Percentiles rank a stretch among this genome's conserved stretches.
Evolutionary conservation across 2,797 vertebrate genomes (phyloP).

Genomic region (Monodelphis domestica): DNA sequence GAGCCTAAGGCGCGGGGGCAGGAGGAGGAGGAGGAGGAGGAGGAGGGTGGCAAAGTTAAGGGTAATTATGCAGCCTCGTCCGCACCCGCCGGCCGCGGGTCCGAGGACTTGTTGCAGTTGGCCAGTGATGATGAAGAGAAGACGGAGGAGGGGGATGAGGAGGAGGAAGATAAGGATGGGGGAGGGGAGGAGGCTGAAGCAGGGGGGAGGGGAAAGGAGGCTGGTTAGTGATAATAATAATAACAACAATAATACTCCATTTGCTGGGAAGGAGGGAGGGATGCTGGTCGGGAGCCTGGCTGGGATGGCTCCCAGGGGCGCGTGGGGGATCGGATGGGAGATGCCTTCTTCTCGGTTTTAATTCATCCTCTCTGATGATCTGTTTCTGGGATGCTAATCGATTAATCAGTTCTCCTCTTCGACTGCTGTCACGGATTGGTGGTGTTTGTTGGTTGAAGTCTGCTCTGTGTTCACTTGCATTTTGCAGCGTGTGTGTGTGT

Average conservation of each 20-base stretch:
- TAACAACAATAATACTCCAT: conserved; percentile 54
- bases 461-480: conserved; percentile 79
- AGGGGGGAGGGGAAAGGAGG: conserved; percentile 62
- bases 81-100: conserved; percentile 80
- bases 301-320: conserved; percentile 70
- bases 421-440: conserved; percentile 71
- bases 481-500: conserved; percentile 23
- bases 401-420: conserved; percentile 73
- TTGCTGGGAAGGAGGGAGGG: conserved; percentile 66
- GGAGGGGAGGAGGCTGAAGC: neutral
- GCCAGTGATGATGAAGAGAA: conserved; percentile 38
- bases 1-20: conserved; percentile 70
- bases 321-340: conserved; percentile 55
- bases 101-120: conserved; percentile 93
- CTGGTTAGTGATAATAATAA: conserved; percentile 53
- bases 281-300: conserved; percentile 59
- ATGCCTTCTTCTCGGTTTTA: conserved; percentile 59
- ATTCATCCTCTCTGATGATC: conserved; percentile 57
- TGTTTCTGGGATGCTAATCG: conserved; percentile 75
- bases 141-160: neutral
- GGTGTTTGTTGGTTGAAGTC: conserved; percentile 60
- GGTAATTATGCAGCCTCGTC: conserved; percentile 81
- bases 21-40: conserved; percentile 58
- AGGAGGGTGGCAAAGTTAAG: conserved; percentile 79
- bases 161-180: too few relatives aligned